A percentile compares a stretch with the other conserved stretches of the same genome.
Conservation (phyloP, 1,140 invertebrate species). For the Magallana angulata region DNA sequence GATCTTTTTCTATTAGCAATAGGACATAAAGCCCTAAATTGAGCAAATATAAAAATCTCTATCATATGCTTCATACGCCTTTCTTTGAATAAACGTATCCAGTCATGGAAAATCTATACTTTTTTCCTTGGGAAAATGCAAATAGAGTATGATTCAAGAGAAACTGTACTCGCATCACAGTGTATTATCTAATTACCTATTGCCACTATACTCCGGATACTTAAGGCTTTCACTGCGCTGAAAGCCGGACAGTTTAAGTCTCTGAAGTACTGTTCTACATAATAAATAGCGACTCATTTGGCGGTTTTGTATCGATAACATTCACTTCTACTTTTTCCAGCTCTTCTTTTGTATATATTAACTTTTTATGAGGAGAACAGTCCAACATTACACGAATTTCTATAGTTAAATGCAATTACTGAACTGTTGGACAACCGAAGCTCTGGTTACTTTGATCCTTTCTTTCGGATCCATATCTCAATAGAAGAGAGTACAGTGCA, state of each 20-base stretch:
- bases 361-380: no score
- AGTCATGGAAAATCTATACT: constrained; percentile 2
- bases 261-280: not conserved
- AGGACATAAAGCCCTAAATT: not conserved
- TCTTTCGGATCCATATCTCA: no score
- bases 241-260: not conserved
- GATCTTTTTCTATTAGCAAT: not conserved
- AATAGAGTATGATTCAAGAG: not conserved
- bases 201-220: not conserved
- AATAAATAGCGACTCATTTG: not conserved
- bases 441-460: no score
- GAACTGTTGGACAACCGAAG: no score
- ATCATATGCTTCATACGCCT: not conserved
- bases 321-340: not conserved
- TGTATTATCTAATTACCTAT: constrained; percentile 24
- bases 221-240: not conserved
- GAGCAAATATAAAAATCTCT: not conserved
- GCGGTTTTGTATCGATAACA: not conserved
- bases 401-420: no score
- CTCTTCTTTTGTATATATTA: no score
- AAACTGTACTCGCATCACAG: not conserved
- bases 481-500: no score
- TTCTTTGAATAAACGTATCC: constrained; percentile 22
- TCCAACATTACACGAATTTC: no score
- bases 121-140: constrained; percentile 7